Percentiles rank a stretch among this genome's conserved stretches.
Evolutionary conservation across 2,888 invertebrate genomes (phyloP).

Genomic region (Lordiphosa andalusiaca): DNA sequence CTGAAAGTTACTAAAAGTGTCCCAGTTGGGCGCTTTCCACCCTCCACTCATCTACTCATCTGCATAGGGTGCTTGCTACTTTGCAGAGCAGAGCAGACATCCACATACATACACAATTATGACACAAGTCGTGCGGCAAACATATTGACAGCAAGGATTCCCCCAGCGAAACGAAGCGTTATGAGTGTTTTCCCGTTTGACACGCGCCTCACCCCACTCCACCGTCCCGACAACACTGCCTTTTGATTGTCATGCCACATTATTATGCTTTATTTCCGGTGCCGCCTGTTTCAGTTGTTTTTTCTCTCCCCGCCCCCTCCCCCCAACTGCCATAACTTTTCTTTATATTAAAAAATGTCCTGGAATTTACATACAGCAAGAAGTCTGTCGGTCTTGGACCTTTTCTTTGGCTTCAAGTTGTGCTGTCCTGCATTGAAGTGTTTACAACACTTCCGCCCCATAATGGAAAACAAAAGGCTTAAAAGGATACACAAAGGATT

Average conservation of each 20-base stretch:
- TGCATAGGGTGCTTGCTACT: constrained; percentile 16
- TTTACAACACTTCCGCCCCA: constrained; percentile 72
- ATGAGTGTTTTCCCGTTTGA: constrained; percentile 67
- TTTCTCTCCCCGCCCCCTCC: constrained; percentile 1
- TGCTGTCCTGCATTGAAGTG: constrained; percentile 47
- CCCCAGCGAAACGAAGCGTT: constrained; percentile 51
- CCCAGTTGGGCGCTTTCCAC: constrained; percentile 26
- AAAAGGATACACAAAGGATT: constrained; percentile 75
- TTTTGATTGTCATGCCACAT: constrained; percentile 61
- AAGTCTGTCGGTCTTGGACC: constrained; percentile 26
- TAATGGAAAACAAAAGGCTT: constrained; percentile 75
- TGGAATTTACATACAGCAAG: constrained; percentile 9
- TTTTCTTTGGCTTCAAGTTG: constrained; percentile 37
- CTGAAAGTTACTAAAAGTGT: constrained; percentile 47
- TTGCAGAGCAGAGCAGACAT: background rate
- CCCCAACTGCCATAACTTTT: constrained; percentile 27
- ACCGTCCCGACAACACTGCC: constrained; percentile 16
- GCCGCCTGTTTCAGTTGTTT: constrained; percentile 35
- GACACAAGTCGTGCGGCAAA: constrained; percentile 43
- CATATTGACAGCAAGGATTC: constrained; percentile 59
- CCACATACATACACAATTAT: constrained; percentile 28
- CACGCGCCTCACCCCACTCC: constrained; percentile 46
- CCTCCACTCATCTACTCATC: constrained; percentile 5
- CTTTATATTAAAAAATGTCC: background rate
- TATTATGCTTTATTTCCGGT: constrained; percentile 70